Conservation (phyloP, 2,888 invertebrate species). For the Physocephala rufipes region DNA sequence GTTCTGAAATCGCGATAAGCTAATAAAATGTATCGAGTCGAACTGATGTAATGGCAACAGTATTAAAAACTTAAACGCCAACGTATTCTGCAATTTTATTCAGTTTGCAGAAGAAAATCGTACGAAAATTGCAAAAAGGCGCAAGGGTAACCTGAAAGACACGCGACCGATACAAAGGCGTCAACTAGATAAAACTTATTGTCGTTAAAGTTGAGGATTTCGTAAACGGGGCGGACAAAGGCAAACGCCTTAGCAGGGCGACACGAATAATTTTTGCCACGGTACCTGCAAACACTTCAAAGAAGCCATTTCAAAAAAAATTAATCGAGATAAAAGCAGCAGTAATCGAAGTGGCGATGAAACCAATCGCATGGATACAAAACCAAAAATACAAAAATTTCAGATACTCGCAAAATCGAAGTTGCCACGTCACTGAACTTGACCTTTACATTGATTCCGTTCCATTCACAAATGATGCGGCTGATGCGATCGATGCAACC, state of each 20-base stretch:
- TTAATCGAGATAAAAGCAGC: constrained; percentile 19
- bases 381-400: too few relatives aligned
- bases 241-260: neutral
- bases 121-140: neutral
- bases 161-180: constrained; percentile 30
- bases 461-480: neutral
- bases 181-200: constrained; percentile 14
- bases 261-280: neutral
- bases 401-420: neutral
- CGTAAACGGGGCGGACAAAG: neutral
- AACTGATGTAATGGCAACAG: constrained; percentile 14
- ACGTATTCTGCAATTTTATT: constrained; percentile 19
- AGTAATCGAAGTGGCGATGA: neutral
- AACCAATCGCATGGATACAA: neutral
- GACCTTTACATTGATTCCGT: constrained; percentile 22
- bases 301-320: constrained; percentile 18
- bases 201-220: neutral
- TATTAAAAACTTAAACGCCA: constrained; percentile 19
- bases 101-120: constrained; percentile 6
- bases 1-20: too few relatives aligned
- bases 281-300: constrained; percentile 13
- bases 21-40: neutral
- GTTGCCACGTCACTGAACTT: constrained; percentile 24
- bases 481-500: neutral
- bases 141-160: constrained; percentile 7